phyloP scores from a whole-genome alignment of 2,797 vertebrate species.

The Chanos chanos region DNA sequence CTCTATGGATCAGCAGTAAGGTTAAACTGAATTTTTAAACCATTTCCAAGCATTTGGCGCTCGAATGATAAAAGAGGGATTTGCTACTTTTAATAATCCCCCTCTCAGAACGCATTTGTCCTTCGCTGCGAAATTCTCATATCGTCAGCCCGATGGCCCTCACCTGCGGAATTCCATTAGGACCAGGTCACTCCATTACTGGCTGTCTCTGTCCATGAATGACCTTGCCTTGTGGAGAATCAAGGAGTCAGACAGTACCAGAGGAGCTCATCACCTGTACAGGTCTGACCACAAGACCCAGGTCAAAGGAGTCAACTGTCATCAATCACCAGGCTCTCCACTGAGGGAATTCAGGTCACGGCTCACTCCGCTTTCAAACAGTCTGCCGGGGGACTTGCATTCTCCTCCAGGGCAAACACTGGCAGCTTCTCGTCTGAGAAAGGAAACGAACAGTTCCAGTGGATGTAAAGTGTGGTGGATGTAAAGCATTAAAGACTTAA shows the following conservation, averaged over 20 bases:
- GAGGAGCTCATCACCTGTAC: constrained; percentile 20
- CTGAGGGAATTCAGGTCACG: constrained; percentile 5
- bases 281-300: constrained; percentile 10
- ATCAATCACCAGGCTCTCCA: constrained; percentile 18
- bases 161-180: constrained; percentile 3
- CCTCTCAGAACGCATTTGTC: not conserved
- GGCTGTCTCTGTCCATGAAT: constrained; percentile 1
- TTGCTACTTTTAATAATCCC: constrained; percentile 8
- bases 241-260: not conserved
- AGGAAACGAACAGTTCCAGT: no score
- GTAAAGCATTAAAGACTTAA: no score
- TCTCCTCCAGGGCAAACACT: no score
- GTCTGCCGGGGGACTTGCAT: no score
- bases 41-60: constrained; percentile 6
- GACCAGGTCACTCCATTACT: constrained; percentile 2
- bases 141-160: not conserved
- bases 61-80: constrained; percentile 19
- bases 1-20: constrained; percentile 8
- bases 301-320: constrained; percentile 17
- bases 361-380: constrained; percentile 16
- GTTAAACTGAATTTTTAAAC: constrained; percentile 31
- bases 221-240: not conserved
- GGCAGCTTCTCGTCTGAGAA: no score
- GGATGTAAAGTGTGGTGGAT: no score
- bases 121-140: not conserved